These are phyloP conservation scores for Cyprinodon tularosa DNA, from an alignment of 2,113 vertebrate species.

Conservation along the genomic window DNA sequence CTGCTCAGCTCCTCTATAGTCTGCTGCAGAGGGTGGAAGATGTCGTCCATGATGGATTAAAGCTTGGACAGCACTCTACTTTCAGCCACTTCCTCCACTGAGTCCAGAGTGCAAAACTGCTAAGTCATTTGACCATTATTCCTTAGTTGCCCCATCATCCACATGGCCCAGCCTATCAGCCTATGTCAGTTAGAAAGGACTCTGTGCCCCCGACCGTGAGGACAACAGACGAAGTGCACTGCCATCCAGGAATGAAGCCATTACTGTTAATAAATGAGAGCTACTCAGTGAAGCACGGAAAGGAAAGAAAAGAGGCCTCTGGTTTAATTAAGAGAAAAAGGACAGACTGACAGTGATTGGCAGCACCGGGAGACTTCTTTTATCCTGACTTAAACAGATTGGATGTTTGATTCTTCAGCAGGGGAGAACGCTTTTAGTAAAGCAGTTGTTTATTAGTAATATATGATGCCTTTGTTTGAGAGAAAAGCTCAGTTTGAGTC, in stretches of 20 bases:
- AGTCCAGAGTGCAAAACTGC: too few relatives aligned
- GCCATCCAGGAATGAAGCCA: conserved; percentile 43
- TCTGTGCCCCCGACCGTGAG: conserved; percentile 7
- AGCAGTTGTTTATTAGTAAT: conserved; percentile 7
- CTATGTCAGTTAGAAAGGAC: conserved; percentile 24
- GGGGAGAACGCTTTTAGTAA: conserved; percentile 9
- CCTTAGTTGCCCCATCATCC: not conserved
- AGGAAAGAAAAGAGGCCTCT: conserved; percentile 31
- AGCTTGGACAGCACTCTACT: too few relatives aligned
- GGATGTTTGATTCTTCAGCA: conserved; percentile 24
- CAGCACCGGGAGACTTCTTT: conserved; percentile 8
- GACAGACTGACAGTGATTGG: conserved; percentile 22
- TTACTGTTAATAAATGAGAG: conserved; percentile 45
- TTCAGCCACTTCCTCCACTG: too few relatives aligned
- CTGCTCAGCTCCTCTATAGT: too few relatives aligned
- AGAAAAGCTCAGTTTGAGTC: not conserved
- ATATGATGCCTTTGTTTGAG: not conserved
- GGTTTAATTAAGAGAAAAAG: conserved; percentile 50
- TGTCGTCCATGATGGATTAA: too few relatives aligned
- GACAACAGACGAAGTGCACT: conserved; percentile 50
- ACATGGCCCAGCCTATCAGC: conserved; percentile 26
- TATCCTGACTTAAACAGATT: conserved; percentile 34
- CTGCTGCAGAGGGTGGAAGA: too few relatives aligned
- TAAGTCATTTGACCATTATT: not conserved
- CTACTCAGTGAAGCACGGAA: conserved; percentile 36